Percentiles rank a stretch among this genome's conserved stretches.
Conservation (phyloP, 2,113 vertebrate species). For the Ophthalmolycus amberensis region DNA sequence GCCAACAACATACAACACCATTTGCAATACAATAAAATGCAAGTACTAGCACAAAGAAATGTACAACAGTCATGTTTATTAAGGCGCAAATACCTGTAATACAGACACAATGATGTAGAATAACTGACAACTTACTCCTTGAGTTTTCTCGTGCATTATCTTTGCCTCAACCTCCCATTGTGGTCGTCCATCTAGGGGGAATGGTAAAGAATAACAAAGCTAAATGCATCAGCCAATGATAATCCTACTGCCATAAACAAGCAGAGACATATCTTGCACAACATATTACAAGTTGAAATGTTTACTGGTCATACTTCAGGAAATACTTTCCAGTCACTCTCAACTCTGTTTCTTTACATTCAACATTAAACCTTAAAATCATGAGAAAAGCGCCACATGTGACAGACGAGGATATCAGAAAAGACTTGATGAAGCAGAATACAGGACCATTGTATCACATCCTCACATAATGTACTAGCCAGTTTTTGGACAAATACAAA, state of each 20-base stretch:
- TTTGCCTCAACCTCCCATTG: conserved; percentile 99
- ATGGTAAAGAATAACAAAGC: conserved; percentile 2
- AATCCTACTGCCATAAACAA: background rate
- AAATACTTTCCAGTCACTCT: background rate
- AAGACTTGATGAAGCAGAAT: background rate
- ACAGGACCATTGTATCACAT: background rate
- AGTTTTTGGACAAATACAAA: background rate
- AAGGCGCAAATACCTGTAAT: background rate
- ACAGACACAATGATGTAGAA: background rate
- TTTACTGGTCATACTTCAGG: background rate
- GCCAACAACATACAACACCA: background rate
- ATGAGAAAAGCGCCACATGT: background rate
- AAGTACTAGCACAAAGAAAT: background rate
- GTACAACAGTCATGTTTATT: background rate
- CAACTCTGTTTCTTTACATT: background rate
- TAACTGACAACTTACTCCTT: conserved; percentile 88
- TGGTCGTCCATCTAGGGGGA: conserved; percentile 91
- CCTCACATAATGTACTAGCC: background rate
- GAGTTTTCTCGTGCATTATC: conserved; percentile 94
- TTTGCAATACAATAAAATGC: background rate
- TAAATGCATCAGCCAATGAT: background rate
- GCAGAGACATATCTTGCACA: background rate
- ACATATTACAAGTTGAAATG: background rate
- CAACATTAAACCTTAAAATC: background rate
- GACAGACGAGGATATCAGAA: background rate